Evolutionary conservation across 2,888 invertebrate species (phyloP), one percentile per base, ranked within the genome.

Genomic region (Meganola albula): DNA sequence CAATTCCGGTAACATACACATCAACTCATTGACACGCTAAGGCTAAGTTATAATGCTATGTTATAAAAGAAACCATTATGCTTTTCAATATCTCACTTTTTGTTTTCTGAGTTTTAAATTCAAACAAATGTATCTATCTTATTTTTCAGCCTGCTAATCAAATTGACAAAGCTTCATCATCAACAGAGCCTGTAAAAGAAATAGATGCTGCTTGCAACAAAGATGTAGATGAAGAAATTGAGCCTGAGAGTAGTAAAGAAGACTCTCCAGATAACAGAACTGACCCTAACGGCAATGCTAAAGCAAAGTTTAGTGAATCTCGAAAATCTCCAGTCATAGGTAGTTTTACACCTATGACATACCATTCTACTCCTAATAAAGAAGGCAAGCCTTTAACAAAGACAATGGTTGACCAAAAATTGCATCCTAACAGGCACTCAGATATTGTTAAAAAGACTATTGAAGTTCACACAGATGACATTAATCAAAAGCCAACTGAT

Each of bases 311-410:
- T 11, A 77, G 63, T 62, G 84, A 84, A 54, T 70, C 74, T 22
- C 63, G 76, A 13, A 83, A 82, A 52, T 82, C 85, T 27, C 83
- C 84, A 10, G 58, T 85, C 24, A 69, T 82, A 40, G 71, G 77
- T 16, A 74, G 72, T 45, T 79, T 70, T 39, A 80, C 74, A 25
- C 76, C 78, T 9, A 76, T 83, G 78, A 74, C 80, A 37, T 82
- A 64, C 59, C 83, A 83, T 47, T 85, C 85, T 34, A 84, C 84
- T 20, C 82, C 84, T 18, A 85, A 76, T 41, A 84, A 84, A 60
- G 84, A 84, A 49, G 75, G 77, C 10, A 77, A 74, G 42, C 84
- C 84, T 21, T 60, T 84, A 8, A 84, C 84, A 12, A 85, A 85
- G 56, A 82, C 74, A 1, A 84, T 83, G 84, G 82, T 85, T 2